A percentile compares a stretch with the other conserved stretches of the same genome.
phyloP scores from a whole-genome alignment of 2,888 invertebrate species.

The Volucella bombylans region DNA sequence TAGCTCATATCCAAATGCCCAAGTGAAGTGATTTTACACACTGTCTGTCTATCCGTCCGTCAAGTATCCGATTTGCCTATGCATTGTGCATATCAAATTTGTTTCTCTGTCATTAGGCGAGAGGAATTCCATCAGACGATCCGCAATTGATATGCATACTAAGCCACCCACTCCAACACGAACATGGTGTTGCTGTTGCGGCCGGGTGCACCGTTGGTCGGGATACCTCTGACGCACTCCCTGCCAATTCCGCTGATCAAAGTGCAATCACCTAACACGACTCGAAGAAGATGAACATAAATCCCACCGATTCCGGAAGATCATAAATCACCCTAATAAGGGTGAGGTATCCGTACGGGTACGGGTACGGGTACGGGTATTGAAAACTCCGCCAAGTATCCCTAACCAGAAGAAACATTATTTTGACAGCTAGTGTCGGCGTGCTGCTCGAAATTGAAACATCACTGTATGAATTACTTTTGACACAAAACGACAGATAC shows the following conservation, averaged over 20 bases:
- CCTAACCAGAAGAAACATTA: constrained; percentile 54
- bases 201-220: constrained; percentile 56
- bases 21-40: constrained; percentile 72
- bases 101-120: constrained; percentile 65
- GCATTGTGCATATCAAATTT: constrained; percentile 69
- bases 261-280: constrained; percentile 59
- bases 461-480: constrained; percentile 62
- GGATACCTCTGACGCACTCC: constrained; percentile 64
- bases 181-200: constrained; percentile 69
- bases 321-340: constrained; percentile 68
- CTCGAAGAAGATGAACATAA: constrained; percentile 51
- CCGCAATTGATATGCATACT: constrained; percentile 70
- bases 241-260: constrained; percentile 62
- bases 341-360: constrained; percentile 13
- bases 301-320: constrained; percentile 66
- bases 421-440: constrained; percentile 69
- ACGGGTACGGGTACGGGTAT: background rate
- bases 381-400: background rate
- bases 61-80: constrained; percentile 73
- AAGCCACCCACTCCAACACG: constrained; percentile 69
- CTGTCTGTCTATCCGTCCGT: constrained; percentile 73
- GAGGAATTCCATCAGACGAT: constrained; percentile 68
- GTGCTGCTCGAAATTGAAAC: constrained; percentile 58
- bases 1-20: constrained; percentile 70
- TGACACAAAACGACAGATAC: constrained; percentile 52